Conservation (phyloP, 2,797 vertebrate genomes). For the Pristis pectinata region DNA sequence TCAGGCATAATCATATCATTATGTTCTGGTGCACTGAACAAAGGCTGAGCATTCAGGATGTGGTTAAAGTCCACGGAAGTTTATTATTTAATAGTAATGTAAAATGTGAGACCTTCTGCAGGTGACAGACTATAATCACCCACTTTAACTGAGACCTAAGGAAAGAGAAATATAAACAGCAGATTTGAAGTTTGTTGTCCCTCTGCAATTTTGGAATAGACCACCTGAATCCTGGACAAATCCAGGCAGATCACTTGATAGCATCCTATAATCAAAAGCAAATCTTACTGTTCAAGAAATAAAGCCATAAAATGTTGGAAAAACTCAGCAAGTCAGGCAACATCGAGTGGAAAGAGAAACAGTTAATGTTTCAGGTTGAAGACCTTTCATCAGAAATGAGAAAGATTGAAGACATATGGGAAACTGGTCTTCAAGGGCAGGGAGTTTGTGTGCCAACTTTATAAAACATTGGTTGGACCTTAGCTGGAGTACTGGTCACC, state of each 20-base stretch:
- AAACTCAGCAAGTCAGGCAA: no score
- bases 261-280: no score
- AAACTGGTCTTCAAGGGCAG: no score
- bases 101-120: neutral
- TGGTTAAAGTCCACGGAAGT: conserved; percentile 19
- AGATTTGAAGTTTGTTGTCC: neutral
- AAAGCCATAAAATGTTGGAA: no score
- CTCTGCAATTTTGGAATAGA: neutral
- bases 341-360: no score
- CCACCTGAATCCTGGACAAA: neutral
- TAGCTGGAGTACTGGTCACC: no score
- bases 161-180: neutral
- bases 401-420: no score
- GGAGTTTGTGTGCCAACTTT: no score
- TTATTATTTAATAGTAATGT: neutral
- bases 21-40: neutral
- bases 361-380: no score
- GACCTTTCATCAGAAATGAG: no score
- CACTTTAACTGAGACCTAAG: neutral
- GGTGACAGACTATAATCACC: neutral
- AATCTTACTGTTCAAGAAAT: no score
- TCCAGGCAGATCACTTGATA: neutral
- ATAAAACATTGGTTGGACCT: no score
- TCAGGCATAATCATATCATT: conserved; percentile 11
- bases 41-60: neutral